A percentile compares a stretch with the other conserved stretches of the same genome.
These are phyloP conservation scores for Nomada ruficornis DNA, from an alignment of 2,888 invertebrate genomes.

Conservation along the genomic window DNA sequence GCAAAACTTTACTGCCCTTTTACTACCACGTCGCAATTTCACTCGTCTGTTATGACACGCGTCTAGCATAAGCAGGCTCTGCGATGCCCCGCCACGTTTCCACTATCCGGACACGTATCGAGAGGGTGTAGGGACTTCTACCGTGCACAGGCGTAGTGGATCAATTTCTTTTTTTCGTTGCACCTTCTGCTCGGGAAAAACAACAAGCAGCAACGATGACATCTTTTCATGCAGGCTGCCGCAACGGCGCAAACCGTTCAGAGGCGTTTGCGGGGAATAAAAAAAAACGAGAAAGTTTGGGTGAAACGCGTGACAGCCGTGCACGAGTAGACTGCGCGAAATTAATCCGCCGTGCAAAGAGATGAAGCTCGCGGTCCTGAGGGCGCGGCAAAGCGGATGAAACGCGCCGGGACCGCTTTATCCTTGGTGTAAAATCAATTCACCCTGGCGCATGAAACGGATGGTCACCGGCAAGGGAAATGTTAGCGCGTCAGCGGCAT, in stretches of 20 bases:
- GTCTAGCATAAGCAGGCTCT: neutral
- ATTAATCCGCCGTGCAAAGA: constrained; percentile 60
- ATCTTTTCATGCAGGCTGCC: no score
- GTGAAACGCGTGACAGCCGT: constrained; percentile 27
- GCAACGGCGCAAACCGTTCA: neutral
- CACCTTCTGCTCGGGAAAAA: neutral
- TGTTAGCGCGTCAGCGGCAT: constrained; percentile 3
- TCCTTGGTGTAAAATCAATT: constrained; percentile 48
- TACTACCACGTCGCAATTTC: neutral
- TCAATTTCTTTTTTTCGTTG: neutral
- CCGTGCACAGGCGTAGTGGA: neutral
- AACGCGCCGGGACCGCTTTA: constrained; percentile 48
- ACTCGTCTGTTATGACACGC: neutral
- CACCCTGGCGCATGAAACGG: constrained; percentile 3
- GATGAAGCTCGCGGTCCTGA: constrained; percentile 43
- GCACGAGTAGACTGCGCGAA: constrained; percentile 44
- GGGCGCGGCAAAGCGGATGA: constrained; percentile 48
- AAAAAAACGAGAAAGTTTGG: constrained; percentile 34
- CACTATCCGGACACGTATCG: neutral
- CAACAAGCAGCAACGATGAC: neutral
- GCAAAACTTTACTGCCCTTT: constrained; percentile 38
- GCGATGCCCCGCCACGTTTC: neutral
- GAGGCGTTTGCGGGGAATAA: neutral
- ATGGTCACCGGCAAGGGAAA: constrained; percentile 9
- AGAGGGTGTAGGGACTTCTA: no score